A percentile compares a stretch with the other conserved stretches of the same genome.
These are phyloP conservation scores for Nothoprocta perdicaria DNA, from an alignment of 2,113 vertebrate species.

Conservation along the genomic window DNA sequence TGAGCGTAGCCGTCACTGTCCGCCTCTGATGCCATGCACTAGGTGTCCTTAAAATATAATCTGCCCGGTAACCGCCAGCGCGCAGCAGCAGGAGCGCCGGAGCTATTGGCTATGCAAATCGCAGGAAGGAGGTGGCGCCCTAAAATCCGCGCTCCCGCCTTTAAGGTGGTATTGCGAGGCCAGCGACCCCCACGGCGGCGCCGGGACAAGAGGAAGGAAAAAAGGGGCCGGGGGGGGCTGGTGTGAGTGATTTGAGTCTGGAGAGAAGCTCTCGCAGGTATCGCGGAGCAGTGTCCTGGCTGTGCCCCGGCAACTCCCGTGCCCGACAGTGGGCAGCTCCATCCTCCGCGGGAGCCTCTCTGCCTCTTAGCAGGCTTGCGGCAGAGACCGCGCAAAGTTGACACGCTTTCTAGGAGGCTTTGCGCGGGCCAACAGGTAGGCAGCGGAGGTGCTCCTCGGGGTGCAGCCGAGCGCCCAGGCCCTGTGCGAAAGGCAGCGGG, in stretches of 20 bases:
- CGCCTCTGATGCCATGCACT: constrained; percentile 57
- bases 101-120: constrained; percentile 96
- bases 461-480: not conserved
- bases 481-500: not conserved
- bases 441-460: not conserved
- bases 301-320: not conserved
- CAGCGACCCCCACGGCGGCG: not conserved
- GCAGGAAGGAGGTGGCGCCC: constrained; percentile 81
- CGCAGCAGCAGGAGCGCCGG: constrained; percentile 82
- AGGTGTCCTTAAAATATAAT: constrained; percentile 80
- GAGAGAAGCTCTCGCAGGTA: not conserved
- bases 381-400: not conserved
- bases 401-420: not conserved
- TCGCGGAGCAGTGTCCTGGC: not conserved
- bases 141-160: constrained; percentile 75
- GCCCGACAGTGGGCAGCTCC: not conserved
- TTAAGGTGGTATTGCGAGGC: constrained; percentile 75
- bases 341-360: not conserved
- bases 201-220: not conserved
- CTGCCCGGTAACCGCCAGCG: constrained; percentile 95
- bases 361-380: not conserved
- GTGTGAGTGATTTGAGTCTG: not conserved
- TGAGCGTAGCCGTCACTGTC: not conserved
- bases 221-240: too few relatives aligned
- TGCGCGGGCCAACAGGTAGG: not conserved